Evolutionary conservation across 2,113 vertebrate species (phyloP).

Genomic region (Morphnarchus princeps): DNA sequence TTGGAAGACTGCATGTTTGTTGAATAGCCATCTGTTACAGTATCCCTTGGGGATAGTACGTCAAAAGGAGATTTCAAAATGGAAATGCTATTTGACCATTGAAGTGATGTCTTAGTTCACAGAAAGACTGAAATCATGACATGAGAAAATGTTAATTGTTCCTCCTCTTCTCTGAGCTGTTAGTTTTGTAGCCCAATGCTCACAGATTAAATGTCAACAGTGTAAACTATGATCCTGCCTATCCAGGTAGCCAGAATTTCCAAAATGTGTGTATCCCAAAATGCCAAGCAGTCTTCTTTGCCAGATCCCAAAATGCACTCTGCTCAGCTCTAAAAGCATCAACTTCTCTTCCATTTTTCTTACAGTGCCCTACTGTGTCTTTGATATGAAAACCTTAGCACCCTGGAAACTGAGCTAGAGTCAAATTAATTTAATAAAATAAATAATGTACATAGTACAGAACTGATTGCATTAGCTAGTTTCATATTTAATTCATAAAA

Average conservation of each 20-base stretch:
- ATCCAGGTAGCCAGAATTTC: background rate
- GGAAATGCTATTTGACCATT: background rate
- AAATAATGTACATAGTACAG: slow-evolving; percentile 32
- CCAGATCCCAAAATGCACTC: background rate
- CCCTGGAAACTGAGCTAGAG: slow-evolving; percentile 6
- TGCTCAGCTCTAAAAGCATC: background rate
- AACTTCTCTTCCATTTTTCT: background rate
- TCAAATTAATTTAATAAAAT: slow-evolving; percentile 54
- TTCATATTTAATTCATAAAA: slow-evolving; percentile 63
- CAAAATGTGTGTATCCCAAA: background rate
- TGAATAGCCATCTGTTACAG: slow-evolving; percentile 25
- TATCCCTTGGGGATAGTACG: background rate
- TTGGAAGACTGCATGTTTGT: background rate
- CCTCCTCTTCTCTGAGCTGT: background rate
- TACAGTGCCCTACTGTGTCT: background rate
- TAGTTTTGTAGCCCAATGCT: background rate
- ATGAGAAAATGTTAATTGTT: background rate
- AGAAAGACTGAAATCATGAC: background rate
- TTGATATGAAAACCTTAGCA: slow-evolving; percentile 16
- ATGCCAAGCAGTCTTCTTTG: background rate
- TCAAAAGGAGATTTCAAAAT: slow-evolving; percentile 12
- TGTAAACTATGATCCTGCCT: background rate
- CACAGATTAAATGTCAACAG: background rate
- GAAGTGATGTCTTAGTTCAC: background rate
- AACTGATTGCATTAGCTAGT: slow-evolving; percentile 34